A percentile compares a stretch with the other conserved stretches of the same genome.
These are phyloP conservation scores for Orchesellides sinensis DNA, from an alignment of 2,888 invertebrate species.

Conservation along the genomic window DNA sequence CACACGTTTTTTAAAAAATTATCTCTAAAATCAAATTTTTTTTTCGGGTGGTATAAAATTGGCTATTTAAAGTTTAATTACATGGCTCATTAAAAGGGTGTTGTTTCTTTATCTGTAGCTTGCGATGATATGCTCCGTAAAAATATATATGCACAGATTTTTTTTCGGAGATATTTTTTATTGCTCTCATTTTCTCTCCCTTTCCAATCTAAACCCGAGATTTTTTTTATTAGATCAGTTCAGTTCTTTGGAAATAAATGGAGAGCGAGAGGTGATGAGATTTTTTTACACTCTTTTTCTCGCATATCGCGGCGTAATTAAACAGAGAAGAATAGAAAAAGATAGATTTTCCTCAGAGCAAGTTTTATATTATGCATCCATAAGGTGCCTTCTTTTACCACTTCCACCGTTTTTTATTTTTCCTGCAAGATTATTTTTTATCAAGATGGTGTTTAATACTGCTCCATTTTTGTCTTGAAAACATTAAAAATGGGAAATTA, in stretches of 20 bases:
- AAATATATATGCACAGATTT: not conserved
- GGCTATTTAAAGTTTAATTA: slow-evolving; percentile 28
- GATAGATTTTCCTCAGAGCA: too few relatives aligned
- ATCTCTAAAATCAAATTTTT: not conserved
- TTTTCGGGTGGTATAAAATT: slow-evolving; percentile 16
- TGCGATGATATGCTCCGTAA: not conserved
- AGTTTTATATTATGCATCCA: slow-evolving; percentile 3
- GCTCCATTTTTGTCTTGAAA: not conserved
- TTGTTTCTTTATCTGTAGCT: not conserved
- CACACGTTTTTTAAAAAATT: not conserved
- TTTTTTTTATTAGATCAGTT: too few relatives aligned
- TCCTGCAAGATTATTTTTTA: not conserved
- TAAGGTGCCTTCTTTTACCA: not conserved
- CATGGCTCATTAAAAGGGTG: slow-evolving; percentile 15
- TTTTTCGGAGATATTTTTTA: not conserved
- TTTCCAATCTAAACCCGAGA: too few relatives aligned
- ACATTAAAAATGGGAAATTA: slow-evolving; percentile 48
- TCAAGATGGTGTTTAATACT: slow-evolving; percentile 13
- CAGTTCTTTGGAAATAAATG: not conserved
- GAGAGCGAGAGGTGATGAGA: slow-evolving; percentile 6
- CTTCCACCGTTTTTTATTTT: not conserved
- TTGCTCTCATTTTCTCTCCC: slow-evolving; percentile 15
- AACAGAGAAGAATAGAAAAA: not conserved
- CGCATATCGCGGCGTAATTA: too few relatives aligned
- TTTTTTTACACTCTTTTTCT: slow-evolving; percentile 18